Conservation (phyloP, 2,888 invertebrate species). For the Cataglyphis albicans region DNA sequence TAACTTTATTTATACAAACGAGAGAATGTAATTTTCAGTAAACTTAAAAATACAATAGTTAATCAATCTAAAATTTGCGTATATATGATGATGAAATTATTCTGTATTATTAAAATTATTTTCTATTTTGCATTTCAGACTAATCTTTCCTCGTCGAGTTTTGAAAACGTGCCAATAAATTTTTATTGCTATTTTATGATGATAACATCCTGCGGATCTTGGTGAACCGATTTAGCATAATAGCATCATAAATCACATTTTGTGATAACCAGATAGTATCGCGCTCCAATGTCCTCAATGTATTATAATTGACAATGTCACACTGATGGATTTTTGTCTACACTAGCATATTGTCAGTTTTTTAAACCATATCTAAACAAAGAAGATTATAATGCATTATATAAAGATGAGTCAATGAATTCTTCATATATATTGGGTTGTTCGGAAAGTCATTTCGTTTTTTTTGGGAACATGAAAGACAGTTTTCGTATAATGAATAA, state of each 20-base stretch:
- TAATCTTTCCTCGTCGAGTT: conserved; percentile 29
- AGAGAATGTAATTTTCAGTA: neutral
- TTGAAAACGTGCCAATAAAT: conserved; percentile 82
- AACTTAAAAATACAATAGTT: neutral
- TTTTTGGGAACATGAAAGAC: too few relatives aligned
- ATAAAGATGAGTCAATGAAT: neutral
- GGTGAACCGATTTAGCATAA: conserved; percentile 81
- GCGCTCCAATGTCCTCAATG: conserved; percentile 53
- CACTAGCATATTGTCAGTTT: conserved; percentile 25
- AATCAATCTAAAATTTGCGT: conserved; percentile 26
- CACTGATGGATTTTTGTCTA: conserved; percentile 69
- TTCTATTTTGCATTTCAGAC: conserved; percentile 63
- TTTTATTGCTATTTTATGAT: conserved; percentile 84
- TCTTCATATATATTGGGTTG: too few relatives aligned
- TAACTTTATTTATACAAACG: neutral
- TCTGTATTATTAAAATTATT: neutral
- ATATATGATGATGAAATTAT: neutral
- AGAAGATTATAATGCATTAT: neutral
- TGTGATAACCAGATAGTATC: conserved; percentile 72
- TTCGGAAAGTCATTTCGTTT: too few relatives aligned
- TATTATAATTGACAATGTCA: conserved; percentile 62
- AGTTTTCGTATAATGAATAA: too few relatives aligned
- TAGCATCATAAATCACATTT: conserved; percentile 78
- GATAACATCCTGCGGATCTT: conserved; percentile 79
- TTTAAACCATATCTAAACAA: conserved; percentile 13